Evolutionary conservation across 2,888 invertebrate genomes (phyloP).

Genomic region (Neoscelio sp.): DNA sequence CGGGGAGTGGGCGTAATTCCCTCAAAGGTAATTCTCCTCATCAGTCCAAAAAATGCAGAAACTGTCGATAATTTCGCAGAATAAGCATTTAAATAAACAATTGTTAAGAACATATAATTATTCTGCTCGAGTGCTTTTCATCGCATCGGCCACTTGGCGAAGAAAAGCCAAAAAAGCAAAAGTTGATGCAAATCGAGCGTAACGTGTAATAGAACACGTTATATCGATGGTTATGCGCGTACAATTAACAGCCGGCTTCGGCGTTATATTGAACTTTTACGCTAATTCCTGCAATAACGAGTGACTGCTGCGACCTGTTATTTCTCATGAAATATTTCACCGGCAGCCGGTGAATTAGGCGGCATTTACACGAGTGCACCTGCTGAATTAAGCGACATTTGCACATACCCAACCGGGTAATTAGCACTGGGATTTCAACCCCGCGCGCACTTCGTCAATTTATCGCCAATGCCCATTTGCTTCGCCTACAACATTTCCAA

Average conservation of each 20-base stretch:
- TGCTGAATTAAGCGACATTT: slow-evolving; percentile 67
- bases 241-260: slow-evolving; percentile 54
- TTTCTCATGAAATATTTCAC: slow-evolving; percentile 67
- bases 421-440: slow-evolving; percentile 65
- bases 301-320: slow-evolving; percentile 63
- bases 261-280: slow-evolving; percentile 62
- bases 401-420: slow-evolving; percentile 66
- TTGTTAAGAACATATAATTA: slow-evolving; percentile 10
- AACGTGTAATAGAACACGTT: slow-evolving; percentile 45
- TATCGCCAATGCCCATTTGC: slow-evolving; percentile 51
- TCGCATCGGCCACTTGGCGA: background rate
- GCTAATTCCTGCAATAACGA: slow-evolving; percentile 64
- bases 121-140: slow-evolving; percentile 8
- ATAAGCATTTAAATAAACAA: no score
- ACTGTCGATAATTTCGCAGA: no score
- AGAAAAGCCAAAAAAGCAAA: slow-evolving; percentile 20
- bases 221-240: slow-evolving; percentile 49
- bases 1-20: no score
- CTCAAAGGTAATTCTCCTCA: no score
- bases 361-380: slow-evolving; percentile 65
- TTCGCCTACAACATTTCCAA: slow-evolving; percentile 23
- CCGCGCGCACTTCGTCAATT: slow-evolving; percentile 49
- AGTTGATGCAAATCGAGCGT: slow-evolving; percentile 43
- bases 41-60: no score
- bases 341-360: slow-evolving; percentile 63